Base-by-base conservation (phyloP, 2,113 vertebrate species). In the Calyptomena viridis region DNA sequence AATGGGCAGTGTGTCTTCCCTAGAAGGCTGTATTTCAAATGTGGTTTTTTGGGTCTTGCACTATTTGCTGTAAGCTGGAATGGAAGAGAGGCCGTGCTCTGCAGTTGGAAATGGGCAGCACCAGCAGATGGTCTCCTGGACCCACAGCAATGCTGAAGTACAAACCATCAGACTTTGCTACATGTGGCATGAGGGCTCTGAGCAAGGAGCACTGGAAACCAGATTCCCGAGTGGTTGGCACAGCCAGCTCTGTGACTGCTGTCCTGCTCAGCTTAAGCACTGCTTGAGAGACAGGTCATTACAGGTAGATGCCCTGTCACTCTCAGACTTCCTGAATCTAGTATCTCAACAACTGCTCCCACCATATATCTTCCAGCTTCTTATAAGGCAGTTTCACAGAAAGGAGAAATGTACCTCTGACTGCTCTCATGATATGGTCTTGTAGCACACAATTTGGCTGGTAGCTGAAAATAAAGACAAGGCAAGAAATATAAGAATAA, bases 401-500 rank as follows among this genome's bases (percentile, higher is more conserved):
- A 33, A 55, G n/a, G 22, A 79, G 50, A 76, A 77, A 84, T 4
- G 25, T 8, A 23, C 33, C 76, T 84, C 68, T 90, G 31, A 50
- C 46, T 68, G 69, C 22, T 63, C 20, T 89, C 31, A 15, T 4
- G 14, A 74, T 33, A 12, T 16, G 53, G 24, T 53, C 50, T 66
- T 1, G 2, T 16, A 80, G 83, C 37, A 66, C 20, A 56, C 52
- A 68, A 30, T 22, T 27, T 22, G 83, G 23, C 56, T 78, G 66
- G 46, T 25, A 72, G 58, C 52, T 89, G 71, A 93, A 94, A 89
- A 87, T 46, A 71, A 78, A 79, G 68, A 84, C 78, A 90, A 35
- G 94, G 71, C 83, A 93, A 95, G 84, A 88, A 78, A 80, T 74
- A 5, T 96, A 98, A 96, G 96, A 98, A 98, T 87, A 97, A 97